Percentiles rank a stretch among this genome's conserved stretches.
Evolutionary conservation across 2,797 vertebrate genomes (phyloP).

Genomic region (Poeciliopsis gracilis): DNA sequence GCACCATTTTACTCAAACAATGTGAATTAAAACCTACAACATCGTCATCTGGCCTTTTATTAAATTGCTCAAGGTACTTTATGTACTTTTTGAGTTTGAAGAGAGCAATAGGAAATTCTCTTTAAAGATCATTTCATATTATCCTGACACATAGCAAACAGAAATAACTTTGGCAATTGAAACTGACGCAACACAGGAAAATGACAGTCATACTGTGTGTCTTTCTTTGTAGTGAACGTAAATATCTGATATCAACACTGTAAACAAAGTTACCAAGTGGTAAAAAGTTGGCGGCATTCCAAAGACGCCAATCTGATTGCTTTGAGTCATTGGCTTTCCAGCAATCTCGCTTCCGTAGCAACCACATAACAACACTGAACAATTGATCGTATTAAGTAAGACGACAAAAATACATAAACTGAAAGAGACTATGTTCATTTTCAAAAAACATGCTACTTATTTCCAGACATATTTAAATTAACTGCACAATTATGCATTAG

Average conservation of each 20-base stretch:
- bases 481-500: background rate
- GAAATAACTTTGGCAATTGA: background rate
- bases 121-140: background rate
- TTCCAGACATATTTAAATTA: background rate
- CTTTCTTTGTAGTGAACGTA: background rate
- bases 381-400: background rate
- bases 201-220: background rate
- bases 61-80: background rate
- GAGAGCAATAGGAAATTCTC: background rate
- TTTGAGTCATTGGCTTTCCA: background rate
- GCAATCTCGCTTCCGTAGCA: background rate
- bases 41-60: background rate
- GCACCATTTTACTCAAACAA: background rate
- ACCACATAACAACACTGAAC: background rate
- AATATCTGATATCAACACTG: background rate
- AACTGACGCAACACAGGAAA: background rate
- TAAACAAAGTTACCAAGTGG: background rate
- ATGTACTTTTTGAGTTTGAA: background rate
- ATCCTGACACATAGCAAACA: background rate
- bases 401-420: background rate
- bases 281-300: background rate
- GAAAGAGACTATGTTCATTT: background rate
- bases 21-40: background rate
- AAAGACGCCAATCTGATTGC: background rate
- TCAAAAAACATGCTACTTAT: background rate